Evolutionary conservation across 2,113 vertebrate species (phyloP).

Genomic region (Pygathrix nemaeus): DNA sequence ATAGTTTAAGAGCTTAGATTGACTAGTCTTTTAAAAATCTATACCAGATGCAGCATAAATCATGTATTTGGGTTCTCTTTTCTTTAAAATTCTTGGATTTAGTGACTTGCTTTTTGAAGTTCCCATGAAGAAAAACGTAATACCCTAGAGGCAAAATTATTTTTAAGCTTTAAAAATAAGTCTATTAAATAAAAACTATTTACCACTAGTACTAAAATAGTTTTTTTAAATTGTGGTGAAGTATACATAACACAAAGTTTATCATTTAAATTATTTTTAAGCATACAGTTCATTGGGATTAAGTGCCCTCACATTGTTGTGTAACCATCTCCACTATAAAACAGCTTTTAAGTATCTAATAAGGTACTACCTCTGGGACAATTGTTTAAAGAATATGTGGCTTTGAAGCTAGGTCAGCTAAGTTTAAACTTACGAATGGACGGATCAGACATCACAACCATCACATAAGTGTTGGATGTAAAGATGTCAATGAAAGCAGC

Average conservation of each 20-base stretch:
- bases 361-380: conserved; percentile 37
- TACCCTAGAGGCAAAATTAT: not conserved
- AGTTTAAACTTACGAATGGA: conserved; percentile 95
- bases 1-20: conserved; percentile 1
- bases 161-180: conserved; percentile 47
- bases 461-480: conserved; percentile 99
- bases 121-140: conserved; percentile 11
- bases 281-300: conserved; percentile 20
- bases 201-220: not conserved
- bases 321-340: conserved; percentile 4
- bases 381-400: conserved; percentile 42
- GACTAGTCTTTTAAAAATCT: conserved; percentile 24
- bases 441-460: conserved; percentile 99
- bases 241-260: not conserved
- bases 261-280: conserved; percentile 42
- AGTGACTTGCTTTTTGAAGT: conserved; percentile 46
- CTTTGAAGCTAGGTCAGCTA: conserved; percentile 36
- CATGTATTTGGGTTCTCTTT: conserved; percentile 28
- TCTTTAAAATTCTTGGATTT: conserved; percentile 52
- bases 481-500: conserved; percentile 99
- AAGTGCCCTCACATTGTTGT: conserved; percentile 9
- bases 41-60: not conserved
- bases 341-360: conserved; percentile 42
- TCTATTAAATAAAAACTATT: conserved; percentile 35
- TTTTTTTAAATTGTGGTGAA: conserved; percentile 18